Base-by-base conservation (phyloP, 2,888 invertebrate species). In the Notodonta ziczac region DNA sequence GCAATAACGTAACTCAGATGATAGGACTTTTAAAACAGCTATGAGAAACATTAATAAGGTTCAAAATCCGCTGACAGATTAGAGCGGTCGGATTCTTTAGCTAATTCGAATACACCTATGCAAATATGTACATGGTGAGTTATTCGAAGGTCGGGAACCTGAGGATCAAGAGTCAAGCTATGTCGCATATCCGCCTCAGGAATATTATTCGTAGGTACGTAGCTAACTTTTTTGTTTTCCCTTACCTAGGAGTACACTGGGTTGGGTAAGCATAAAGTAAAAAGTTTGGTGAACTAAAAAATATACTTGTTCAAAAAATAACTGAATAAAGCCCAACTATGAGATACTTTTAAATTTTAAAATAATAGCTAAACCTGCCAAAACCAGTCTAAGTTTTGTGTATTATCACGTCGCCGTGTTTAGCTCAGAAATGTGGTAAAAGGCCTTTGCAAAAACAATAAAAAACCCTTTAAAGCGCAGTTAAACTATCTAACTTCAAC, bases 41-140 rank as follows among this genome's bases (percentile, higher is more conserved):
- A n/a, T n/a, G n/a, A n/a, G n/a, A n/a, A n/a, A n/a, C 46, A 46
- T 4, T n/a, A 53, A 50, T 59, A 62, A 40, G 63, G 60, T 24
- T 60, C 55, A 59, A 64, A 64, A 51, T 66, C 62, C 61, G 60
- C 66, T 67, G 59, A 64, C 14, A 54, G 57, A 55, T 65, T 62
- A 68, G 5, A 13, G 52, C 13, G 16, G 16, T 9, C 8, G 32
- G 32, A 52, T 54, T 54, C 39, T 54, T 54, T 7, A 24, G 16
- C 62, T 78, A 67, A 69, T 74, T 74, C 79, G 66, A 73, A 75
- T 78, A 79, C 86, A 87, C 84, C 87, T 87, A 85, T 80, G 81
- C 80, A 86, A 87, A 87, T 81, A 86, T 57, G 64, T 81, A 86
- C 57, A 63, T 69, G 65, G 72, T 72, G 67, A 78, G 76, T 76